A percentile compares a stretch with the other conserved stretches of the same genome.
These are phyloP conservation scores for Drosophila cognata DNA, from an alignment of 2,888 invertebrate genomes.

Conservation along the genomic window DNA sequence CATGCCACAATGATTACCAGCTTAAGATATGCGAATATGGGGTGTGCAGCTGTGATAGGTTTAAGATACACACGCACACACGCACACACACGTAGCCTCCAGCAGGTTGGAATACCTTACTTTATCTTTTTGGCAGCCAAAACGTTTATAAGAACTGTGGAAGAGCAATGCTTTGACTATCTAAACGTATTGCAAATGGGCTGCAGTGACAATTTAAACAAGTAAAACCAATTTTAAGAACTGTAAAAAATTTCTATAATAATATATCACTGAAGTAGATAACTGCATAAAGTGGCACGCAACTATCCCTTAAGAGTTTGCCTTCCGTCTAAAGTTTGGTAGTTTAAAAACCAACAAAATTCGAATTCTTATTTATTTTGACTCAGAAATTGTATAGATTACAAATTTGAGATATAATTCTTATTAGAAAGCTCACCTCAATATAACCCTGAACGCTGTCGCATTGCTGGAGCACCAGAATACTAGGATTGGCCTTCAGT, in stretches of 20 bases:
- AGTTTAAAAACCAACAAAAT: not conserved
- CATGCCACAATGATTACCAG: slow-evolving; percentile 72
- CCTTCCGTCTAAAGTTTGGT: not conserved
- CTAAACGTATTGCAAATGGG: slow-evolving; percentile 26
- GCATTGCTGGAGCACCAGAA: slow-evolving; percentile 84
- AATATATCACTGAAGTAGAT: not conserved
- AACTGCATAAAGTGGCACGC: not conserved
- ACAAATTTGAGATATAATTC: not conserved
- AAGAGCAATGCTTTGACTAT: slow-evolving; percentile 24
- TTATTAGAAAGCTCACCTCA: slow-evolving; percentile 81
- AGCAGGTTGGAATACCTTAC: slow-evolving; percentile 22
- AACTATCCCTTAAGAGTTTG: too few relatives aligned
- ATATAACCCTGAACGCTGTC: slow-evolving; percentile 85
- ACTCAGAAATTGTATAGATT: not conserved
- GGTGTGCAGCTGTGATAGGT: slow-evolving; percentile 28
- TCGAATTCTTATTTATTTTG: not conserved
- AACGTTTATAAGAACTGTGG: slow-evolving; percentile 5
- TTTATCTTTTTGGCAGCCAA: not conserved
- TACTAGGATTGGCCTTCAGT: slow-evolving; percentile 82
- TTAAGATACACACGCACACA: not conserved
- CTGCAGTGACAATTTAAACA: not conserved
- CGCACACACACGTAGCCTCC: not conserved
- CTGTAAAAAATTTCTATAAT: not conserved
- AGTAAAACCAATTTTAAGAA: not conserved
- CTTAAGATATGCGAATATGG: slow-evolving; percentile 58